Evolutionary conservation across 2,113 vertebrate species (phyloP).

Genomic region (Coptodon bakossiorum): DNA sequence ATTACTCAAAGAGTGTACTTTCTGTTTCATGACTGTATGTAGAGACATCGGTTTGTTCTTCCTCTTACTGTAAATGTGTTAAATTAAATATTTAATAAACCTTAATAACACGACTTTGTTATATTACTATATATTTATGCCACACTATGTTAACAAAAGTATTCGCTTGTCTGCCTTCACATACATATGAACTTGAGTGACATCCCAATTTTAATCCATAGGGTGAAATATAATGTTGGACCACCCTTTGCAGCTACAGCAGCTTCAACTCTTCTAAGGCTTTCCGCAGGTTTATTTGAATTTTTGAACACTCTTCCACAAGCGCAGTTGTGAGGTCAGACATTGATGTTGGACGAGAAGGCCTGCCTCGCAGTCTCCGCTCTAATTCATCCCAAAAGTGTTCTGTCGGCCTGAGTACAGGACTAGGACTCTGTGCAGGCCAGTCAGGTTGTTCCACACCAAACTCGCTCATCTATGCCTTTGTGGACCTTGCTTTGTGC

Average conservation of each 20-base stretch:
- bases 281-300: neutral
- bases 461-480: neutral
- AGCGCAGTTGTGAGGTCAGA: neutral
- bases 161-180: neutral
- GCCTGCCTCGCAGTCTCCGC: neutral
- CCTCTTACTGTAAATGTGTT: neutral
- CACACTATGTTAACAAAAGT: neutral
- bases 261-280: neutral
- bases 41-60: neutral
- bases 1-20: neutral
- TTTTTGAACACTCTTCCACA: neutral
- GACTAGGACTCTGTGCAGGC: neutral
- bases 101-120: neutral
- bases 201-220: neutral
- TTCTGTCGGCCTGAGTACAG: neutral
- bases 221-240: neutral
- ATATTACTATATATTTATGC: neutral
- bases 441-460: neutral
- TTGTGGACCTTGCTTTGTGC: neutral
- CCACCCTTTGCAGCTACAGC: neutral
- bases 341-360: too few relatives aligned
- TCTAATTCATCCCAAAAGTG: rapidly evolving
- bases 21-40: neutral
- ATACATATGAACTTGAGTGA: neutral
- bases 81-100: neutral